Percentiles rank a stretch among this genome's conserved stretches.
phyloP scores from a whole-genome alignment of 2,797 vertebrate species.

The Diplodus sargus region DNA sequence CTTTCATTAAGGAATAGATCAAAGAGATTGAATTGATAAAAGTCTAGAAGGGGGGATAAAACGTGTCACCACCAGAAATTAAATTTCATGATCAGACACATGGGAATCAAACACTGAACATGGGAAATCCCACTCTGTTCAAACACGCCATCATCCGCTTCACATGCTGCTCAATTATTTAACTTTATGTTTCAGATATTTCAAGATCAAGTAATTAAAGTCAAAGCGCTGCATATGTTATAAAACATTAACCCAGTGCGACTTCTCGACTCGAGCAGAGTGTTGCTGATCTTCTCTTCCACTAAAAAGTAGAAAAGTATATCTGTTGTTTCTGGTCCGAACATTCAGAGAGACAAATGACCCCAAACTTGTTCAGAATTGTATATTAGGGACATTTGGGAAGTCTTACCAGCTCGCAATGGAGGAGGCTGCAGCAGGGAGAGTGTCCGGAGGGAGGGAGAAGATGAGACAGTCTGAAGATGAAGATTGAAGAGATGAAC shows the following conservation, averaged over 20 bases:
- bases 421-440: slow-evolving; percentile 26
- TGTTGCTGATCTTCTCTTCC: slow-evolving; percentile 21
- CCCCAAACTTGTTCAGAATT: slow-evolving; percentile 35
- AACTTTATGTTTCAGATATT: slow-evolving; percentile 51
- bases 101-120: slow-evolving; percentile 60
- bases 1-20: slow-evolving; percentile 75
- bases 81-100: slow-evolving; percentile 62
- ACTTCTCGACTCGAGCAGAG: not conserved
- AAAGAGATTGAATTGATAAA: slow-evolving; percentile 75
- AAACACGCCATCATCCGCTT: slow-evolving; percentile 33
- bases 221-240: slow-evolving; percentile 31
- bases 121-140: slow-evolving; percentile 60
- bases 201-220: slow-evolving; percentile 45
- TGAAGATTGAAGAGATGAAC: slow-evolving; percentile 65
- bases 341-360: slow-evolving; percentile 56
- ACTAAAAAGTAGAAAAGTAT: too few relatives aligned
- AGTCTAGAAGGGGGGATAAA: slow-evolving; percentile 54
- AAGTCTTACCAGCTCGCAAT: slow-evolving; percentile 21
- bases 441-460: slow-evolving; percentile 31
- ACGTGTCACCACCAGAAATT: slow-evolving; percentile 64
- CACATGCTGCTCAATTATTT: slow-evolving; percentile 55
- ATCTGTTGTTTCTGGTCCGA: slow-evolving; percentile 27
- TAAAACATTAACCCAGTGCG: slow-evolving; percentile 37
- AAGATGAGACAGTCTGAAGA: slow-evolving; percentile 24
- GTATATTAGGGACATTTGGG: slow-evolving; percentile 20